A percentile compares a stretch with the other conserved stretches of the same genome.
These are phyloP conservation scores for Aselliscus stoliczkanus DNA, from an alignment of 2,797 vertebrate species.

Conservation along the genomic window DNA sequence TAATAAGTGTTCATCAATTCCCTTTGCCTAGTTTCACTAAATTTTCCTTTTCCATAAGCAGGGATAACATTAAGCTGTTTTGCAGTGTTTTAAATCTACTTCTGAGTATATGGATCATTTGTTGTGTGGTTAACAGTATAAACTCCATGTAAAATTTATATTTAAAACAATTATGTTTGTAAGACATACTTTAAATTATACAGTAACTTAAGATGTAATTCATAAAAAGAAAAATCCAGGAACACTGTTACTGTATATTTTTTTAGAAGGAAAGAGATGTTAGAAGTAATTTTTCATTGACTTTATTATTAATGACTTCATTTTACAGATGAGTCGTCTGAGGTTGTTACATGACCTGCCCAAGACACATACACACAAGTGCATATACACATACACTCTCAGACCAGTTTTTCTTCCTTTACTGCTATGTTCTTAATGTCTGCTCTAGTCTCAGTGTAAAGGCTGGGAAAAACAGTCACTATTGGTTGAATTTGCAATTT, in stretches of 20 bases:
- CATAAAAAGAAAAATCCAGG: slow-evolving; percentile 11
- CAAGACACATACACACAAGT: background rate
- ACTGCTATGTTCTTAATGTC: background rate
- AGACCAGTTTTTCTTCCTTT: background rate
- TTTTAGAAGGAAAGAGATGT: background rate
- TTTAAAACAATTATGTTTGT: background rate
- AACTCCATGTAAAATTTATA: background rate
- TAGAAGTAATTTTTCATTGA: background rate
- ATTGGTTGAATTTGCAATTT: background rate
- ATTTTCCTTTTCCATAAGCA: slow-evolving; percentile 29
- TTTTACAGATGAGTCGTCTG: background rate
- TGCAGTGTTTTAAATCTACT: background rate
- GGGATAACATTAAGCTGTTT: background rate
- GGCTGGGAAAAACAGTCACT: background rate
- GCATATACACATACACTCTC: background rate
- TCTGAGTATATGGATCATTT: background rate
- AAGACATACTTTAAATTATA: background rate
- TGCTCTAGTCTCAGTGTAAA: background rate
- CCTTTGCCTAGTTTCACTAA: background rate
- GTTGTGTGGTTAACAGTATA: background rate
- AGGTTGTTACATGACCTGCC: background rate
- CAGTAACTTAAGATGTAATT: background rate
- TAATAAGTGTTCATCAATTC: slow-evolving; percentile 22
- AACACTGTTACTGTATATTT: background rate
- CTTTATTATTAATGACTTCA: background rate